Evolutionary conservation across 30 jellyfish, hydroid and myxozoan genomes (phyloP), one percentile per base, ranked within the genome.

Genomic region (Catostylus mosaicus): DNA sequence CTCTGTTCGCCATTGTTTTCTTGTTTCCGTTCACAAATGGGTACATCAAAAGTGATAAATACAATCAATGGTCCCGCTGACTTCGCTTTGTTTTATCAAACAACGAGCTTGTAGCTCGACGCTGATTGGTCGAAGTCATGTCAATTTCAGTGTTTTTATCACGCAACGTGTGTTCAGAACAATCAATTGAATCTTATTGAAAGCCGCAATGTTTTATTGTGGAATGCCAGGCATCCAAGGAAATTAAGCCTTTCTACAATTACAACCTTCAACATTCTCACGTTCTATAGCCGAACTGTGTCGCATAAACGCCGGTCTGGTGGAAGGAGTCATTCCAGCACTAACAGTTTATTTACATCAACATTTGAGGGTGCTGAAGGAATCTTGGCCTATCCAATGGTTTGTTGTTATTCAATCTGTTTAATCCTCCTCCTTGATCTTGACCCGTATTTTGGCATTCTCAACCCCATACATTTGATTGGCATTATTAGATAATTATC

Each of bases 111-210:
- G 89, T 75, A 63, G 87, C 57, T 71, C 51, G 47, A 69, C 80
- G 88, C 90, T 70, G 88, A 87, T 87, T 87, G 96, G 96, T 46
- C 37, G 36, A 43, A 18, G 60, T 72, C 96, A 75, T 87, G 96
- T 87, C 96, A 62, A 57, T 77, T 78, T 61, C 81, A 87, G 88
- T 87, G 96, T 78, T 87, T 59, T 71, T 75, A 87, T 87, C 96
- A 87, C 96, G 96, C 96, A 87, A 87, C 96, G 82, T 75, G 92
- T 87, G 92, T 78, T 87, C 65, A 12, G 96, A 73, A 87, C 96
- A 87, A 87, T 73, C 78, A 56, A 63, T 32, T 26, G 88, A 45
- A 45, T 47, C 77, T 46, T 51, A 79, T 45, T 27, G 23, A 68
- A 79, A 63, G 82, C 90, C 90, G 90, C 90, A 59, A 74, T 74